Evolutionary conservation across 1,140 invertebrate genomes (phyloP), one percentile per base, ranked within the genome.

Genomic region (Drosophila rufa): DNA sequence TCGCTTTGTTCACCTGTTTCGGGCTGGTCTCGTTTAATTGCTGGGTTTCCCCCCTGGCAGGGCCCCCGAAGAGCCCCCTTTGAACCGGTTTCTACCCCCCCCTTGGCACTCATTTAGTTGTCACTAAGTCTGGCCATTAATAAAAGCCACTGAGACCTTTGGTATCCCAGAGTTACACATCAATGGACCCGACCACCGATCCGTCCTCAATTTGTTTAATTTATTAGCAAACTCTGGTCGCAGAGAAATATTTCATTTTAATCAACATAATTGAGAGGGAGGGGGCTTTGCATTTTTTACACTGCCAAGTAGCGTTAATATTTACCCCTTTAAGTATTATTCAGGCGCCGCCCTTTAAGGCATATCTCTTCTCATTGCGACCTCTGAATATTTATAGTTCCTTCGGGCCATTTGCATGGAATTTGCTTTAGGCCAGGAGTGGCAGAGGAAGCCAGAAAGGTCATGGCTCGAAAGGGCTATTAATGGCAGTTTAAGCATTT

Each of bases 71-170:
- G 42, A 43, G 42, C 5, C 42, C 42, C 36, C 42, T 7, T 36
- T 14, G 12, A 15, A 79, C 82, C 70, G 84, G 84, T 83, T 84
- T 19, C 17, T 50, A 11, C 15, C 30, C 38, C 17, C 38, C 17
- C 25, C 51, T 36, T 19, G 59, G 50, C 65, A 51, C 84, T 74
- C 83, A 87, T 87, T 86, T 86, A 86, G 79, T 86, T 86, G 83
- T 82, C 83, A 80, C 83, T 86, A 87, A 76, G 75, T 87, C 73
- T 46, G 56, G 48, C 79, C 83, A 86, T 80, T 86, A 82, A 86
- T 86, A 75, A 81, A 70, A 36, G 67, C 30, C 56, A 40, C 59
- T 40, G 73, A 48, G 40, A 9, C 42, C 36, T 17, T 22, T 55
- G 50, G 61, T 38, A 70, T 71, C 50, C 65, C 65, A 71, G 69